These are phyloP conservation scores for Boulengeromyrus knoepffleri DNA, from an alignment of 2,113 vertebrate genomes.

Conservation along the genomic window DNA sequence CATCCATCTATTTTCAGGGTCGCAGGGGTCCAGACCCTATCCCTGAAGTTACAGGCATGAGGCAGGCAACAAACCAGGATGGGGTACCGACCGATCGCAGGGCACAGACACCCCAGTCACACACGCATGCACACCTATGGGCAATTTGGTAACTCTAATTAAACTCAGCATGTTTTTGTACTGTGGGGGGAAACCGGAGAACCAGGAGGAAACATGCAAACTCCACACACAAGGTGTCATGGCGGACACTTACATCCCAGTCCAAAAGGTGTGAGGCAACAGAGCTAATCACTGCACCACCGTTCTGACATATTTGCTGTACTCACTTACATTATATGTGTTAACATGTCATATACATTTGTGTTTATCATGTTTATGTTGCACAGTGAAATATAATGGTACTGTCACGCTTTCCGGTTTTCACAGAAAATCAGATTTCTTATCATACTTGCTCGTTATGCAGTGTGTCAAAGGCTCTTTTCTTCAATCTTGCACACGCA, in stretches of 20 bases:
- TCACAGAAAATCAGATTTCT: not conserved
- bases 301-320: not conserved
- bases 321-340: not conserved
- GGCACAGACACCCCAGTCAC: not conserved
- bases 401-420: not conserved
- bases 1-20: not conserved
- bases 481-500: not conserved
- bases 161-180: not conserved
- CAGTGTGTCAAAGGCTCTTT: not conserved
- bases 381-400: not conserved
- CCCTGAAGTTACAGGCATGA: not conserved
- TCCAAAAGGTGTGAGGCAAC: not conserved
- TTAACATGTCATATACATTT: not conserved
- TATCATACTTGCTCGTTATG: not conserved
- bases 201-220: not conserved
- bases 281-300: not conserved
- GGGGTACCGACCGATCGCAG: not conserved
- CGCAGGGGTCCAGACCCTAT: not conserved
- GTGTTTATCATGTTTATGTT: not conserved
- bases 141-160: not conserved
- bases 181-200: not conserved
- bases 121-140: not conserved
- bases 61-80: not conserved
- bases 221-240: not conserved
- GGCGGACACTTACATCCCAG: not conserved